phyloP scores from a whole-genome alignment of 2,797 vertebrate genomes.

The Ceyx erithaca region DNA sequence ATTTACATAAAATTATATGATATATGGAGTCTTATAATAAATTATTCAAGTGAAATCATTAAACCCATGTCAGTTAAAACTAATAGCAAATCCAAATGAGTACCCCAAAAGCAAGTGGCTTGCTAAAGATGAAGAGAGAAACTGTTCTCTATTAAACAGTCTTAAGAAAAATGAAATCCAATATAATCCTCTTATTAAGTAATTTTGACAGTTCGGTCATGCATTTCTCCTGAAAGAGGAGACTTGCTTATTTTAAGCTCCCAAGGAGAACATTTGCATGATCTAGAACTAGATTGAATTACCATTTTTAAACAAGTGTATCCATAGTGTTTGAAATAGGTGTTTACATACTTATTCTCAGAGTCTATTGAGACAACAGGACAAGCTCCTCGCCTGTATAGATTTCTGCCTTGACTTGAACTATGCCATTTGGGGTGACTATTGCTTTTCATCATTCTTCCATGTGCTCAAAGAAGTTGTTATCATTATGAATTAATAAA shows the following conservation, averaged over 20 bases:
- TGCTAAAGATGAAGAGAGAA: slow-evolving; percentile 2
- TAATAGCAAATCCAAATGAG: background rate
- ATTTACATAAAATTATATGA: slow-evolving; percentile 11
- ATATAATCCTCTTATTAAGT: slow-evolving; percentile 58
- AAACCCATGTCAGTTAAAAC: slow-evolving; percentile 30
- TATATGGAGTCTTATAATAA: background rate
- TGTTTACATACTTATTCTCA: slow-evolving; percentile 15
- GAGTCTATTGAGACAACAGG: background rate
- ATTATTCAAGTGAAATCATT: background rate
- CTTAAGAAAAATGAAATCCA: slow-evolving; percentile 36
- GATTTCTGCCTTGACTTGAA: background rate
- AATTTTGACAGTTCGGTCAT: slow-evolving; percentile 42
- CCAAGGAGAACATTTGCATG: background rate
- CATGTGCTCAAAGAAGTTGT: background rate
- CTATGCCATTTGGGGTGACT: background rate
- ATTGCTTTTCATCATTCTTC: background rate
- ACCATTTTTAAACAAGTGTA: background rate
- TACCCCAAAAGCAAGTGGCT: background rate
- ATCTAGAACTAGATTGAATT: slow-evolving; percentile 18
- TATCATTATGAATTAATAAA: background rate
- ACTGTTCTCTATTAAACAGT: background rate
- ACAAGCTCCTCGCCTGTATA: background rate
- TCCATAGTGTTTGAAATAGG: background rate
- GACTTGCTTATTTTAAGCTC: slow-evolving; percentile 40
- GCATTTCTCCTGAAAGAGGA: slow-evolving; percentile 5